phyloP scores from a whole-genome alignment of 2,113 vertebrate species.

The Clarias gariepinus region DNA sequence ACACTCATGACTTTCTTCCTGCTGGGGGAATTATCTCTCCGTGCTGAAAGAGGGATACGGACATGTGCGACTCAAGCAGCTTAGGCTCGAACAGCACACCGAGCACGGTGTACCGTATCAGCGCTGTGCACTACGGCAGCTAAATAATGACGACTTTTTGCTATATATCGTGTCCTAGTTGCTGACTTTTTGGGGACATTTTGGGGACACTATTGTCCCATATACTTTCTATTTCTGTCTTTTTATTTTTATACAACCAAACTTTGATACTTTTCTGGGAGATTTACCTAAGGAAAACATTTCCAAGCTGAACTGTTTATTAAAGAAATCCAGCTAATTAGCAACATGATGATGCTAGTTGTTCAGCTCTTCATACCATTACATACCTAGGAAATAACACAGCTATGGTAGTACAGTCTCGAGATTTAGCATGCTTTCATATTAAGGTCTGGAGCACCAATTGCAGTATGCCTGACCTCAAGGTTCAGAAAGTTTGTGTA shows the following conservation, averaged over 20 bases:
- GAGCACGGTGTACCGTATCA: too few relatives aligned
- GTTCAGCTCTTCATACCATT: not conserved
- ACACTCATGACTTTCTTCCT: slow-evolving; percentile 2
- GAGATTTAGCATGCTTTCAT: not conserved
- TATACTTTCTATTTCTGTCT: not conserved
- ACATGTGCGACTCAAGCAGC: slow-evolving; percentile 1
- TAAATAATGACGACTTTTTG: not conserved
- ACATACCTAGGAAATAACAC: not conserved
- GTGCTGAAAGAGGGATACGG: slow-evolving; percentile 28
- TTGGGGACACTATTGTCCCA: not conserved
- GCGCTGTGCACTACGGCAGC: not conserved
- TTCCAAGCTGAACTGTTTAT: not conserved
- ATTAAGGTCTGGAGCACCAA: too few relatives aligned
- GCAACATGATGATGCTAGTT: not conserved
- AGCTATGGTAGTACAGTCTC: not conserved
- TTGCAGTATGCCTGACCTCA: too few relatives aligned
- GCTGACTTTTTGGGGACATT: not conserved
- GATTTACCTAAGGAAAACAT: not conserved
- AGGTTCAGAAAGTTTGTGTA: too few relatives aligned
- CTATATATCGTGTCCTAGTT: not conserved
- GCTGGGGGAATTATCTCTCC: slow-evolving; percentile 36
- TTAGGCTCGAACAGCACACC: not conserved
- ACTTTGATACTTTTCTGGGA: not conserved
- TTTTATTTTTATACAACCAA: not conserved
- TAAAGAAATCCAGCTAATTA: not conserved